Base-by-base conservation (phyloP, 2,113 vertebrate species). In the Chrysochloris asiatica region DNA sequence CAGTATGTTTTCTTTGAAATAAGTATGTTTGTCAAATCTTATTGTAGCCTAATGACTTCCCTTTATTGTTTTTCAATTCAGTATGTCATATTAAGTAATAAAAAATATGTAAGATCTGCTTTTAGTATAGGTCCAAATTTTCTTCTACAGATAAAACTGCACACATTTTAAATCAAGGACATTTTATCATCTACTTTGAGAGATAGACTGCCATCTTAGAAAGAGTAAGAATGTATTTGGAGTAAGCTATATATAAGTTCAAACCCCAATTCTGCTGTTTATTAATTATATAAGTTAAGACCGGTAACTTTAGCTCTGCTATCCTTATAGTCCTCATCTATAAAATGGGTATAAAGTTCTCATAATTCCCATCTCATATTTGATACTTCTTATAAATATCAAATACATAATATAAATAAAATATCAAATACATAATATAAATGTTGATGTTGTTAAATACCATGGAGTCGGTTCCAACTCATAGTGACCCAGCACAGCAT, bases 241-340 rank as follows among this genome's bases (percentile, higher is more conserved):
- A 65, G 24, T 48, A 10, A 80, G 8, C 28, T 50, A 16, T 26
- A 26, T 24, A 4, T 88, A 36, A 3, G 5, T 73, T 94, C 43
- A 69, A 85, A 77, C 26, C 11, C 14, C 6, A 82, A 14, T 5
- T 91, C 36, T 89, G 16, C 24, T 85, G 22, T 19, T 56, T 85
- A 86, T 79, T 87, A 89, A 65, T 86, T 54, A 59, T 8, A 0
- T 1, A 90, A 69, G 6, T 86, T 81, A 16, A 48, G 47, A 43
- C n/a, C 69, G 24, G 4, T 88, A 72, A 41, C 52, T 92, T 93
- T 92, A 69, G 26, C 33, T 71, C 33, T 36, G 21, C 71, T 82
- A 75, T 38, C 61, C 1, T 10, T 56, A 11, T 78, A 78, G 59
- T 90, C 59, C 4, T 56, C 3, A 54, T 63, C 36, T 84, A 43